Base-by-base conservation (phyloP, 2,888 invertebrate genomes). In the Nomada fucata region DNA sequence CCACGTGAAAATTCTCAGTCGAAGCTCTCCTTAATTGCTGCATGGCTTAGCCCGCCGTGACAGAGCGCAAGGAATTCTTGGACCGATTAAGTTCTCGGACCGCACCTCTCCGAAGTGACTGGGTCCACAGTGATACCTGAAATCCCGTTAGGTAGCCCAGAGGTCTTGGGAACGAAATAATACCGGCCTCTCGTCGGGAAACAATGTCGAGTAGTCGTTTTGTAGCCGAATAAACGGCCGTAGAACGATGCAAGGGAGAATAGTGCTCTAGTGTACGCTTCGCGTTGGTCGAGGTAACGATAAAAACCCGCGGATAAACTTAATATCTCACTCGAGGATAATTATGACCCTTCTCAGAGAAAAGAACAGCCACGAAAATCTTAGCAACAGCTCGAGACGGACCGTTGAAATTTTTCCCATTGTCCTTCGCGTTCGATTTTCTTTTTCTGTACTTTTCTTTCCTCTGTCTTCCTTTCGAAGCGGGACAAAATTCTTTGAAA, bases 181-280 rank as follows among this genome's bases (percentile, higher is more conserved):
- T 10, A 20, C 11, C 13, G 18, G 10, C 3, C 42, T 1, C 13
- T 0, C 2, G 2, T 5, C 26, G 26, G 42, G 36, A 29, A 79
- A 76, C 42, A 26, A n/a, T 77, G 79, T 77, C 71, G 44, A 79
- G 76, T 13, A 20, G n/a, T 5, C 11, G 29, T 77, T 77, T 77
- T 67, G 26, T 20, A 20, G 18, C 65, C 26, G 44, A 47, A 18
- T 44, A 47, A 47, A 75, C 65, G 47, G n/a, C 50, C 42, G 42
- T 44, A 7, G 23, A 15, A 23, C 44, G 18, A 50, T 55, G 18
- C 59, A 36, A 47, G 18, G 29, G 18, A 18, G 18, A 70, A 79
- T 7, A 7, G 77, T 52, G 65, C 57, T n/a, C 70, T 65, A 26
- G 9, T 18, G 53, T 42, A 15, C 26, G 3, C 52, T 42, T 64